Evolutionary conservation across 2,113 vertebrate genomes (phyloP), one percentile per base, ranked within the genome.

Genomic region (Lagenorhynchus albirostris): DNA sequence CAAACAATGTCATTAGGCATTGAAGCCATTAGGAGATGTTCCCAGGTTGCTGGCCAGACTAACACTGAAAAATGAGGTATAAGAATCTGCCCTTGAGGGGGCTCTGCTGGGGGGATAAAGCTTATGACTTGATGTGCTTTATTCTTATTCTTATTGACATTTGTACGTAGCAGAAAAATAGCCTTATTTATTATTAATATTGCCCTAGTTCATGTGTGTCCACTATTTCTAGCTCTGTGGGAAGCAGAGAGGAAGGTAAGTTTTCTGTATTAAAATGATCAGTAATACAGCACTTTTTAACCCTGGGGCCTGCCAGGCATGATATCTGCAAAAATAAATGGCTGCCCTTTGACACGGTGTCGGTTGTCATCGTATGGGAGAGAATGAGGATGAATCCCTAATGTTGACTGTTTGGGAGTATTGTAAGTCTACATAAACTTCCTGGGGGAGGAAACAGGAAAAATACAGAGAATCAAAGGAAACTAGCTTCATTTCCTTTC

Each of bases 361-460:
- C 76, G 71, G 81, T 88, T 94, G 91, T 95, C 97, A 94, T 71
- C 91, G 96, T 98, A 98, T 53, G 41, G 96, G 81, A 98, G 93
- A 96, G 63, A 83, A 95, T 90, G 21, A 89, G 94, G 96, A 94
- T 87, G 95, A 92, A 92, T 92, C 96, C 98, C 31, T 88, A 74
- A 71, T 90, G 89, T 91, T 96, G 97, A 97, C 74, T 90, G 84
- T 89, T 94, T 3, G 81, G 60, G n/a, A n/a, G 29, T 83, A 70
- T 14, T 96, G 71, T 4, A 97, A 84, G 29, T 97, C 97, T 98
- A 95, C 95, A 36, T 41, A 93, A 97, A 96, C 91, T 98, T 98
- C 98, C 98, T 97, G 89, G 89, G 62, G 65, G 94, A 98, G 91
- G 80, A 97, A 98, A 99, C 97, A 92, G 96, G 96, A 98, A 98